Percentiles rank a stretch among this genome's conserved stretches.
Evolutionary conservation across 2,888 invertebrate genomes (phyloP).

Genomic region (Piscicola geometra): DNA sequence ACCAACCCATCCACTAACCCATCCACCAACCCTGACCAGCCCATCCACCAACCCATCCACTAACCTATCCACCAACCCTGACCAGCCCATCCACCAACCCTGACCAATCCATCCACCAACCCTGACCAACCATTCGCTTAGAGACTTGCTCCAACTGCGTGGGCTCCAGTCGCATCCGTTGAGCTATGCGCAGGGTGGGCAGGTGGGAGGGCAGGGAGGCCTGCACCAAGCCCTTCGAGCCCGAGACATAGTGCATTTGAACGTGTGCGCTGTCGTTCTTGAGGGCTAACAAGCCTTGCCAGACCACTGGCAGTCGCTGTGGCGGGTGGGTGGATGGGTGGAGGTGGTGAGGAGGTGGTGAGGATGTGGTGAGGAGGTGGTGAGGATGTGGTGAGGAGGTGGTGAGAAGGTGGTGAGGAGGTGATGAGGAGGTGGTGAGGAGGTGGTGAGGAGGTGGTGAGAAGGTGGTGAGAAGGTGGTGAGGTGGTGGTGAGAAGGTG

Average conservation of each 20-base stretch:
- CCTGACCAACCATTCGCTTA: slow-evolving; percentile 40
- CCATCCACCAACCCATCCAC: not conserved
- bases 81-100: not conserved
- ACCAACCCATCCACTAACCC: not conserved
- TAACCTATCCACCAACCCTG: not conserved
- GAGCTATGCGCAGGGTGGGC: slow-evolving; percentile 74
- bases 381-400: not conserved
- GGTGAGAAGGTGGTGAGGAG: not conserved
- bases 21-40: not conserved
- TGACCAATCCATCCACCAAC: not conserved
- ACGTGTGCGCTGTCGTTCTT: slow-evolving; percentile 96
- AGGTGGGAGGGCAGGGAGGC: slow-evolving; percentile 69
- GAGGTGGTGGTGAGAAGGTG: not conserved
- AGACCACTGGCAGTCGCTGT: slow-evolving; percentile 90
- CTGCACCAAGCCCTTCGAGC: slow-evolving; percentile 81
- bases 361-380: no score
- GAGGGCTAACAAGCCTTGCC: slow-evolving; percentile 89
- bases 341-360: not conserved
- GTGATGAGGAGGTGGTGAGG: not conserved
- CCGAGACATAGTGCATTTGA: slow-evolving; percentile 97
- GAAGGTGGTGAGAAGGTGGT: slow-evolving; percentile 11
- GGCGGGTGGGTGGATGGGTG: not conserved
- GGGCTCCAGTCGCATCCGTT: slow-evolving; percentile 93
- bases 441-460: slow-evolving; percentile 36
- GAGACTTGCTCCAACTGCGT: slow-evolving; percentile 72